Conservation (phyloP, 2,888 invertebrate species). For the Hypena proboscidalis region DNA sequence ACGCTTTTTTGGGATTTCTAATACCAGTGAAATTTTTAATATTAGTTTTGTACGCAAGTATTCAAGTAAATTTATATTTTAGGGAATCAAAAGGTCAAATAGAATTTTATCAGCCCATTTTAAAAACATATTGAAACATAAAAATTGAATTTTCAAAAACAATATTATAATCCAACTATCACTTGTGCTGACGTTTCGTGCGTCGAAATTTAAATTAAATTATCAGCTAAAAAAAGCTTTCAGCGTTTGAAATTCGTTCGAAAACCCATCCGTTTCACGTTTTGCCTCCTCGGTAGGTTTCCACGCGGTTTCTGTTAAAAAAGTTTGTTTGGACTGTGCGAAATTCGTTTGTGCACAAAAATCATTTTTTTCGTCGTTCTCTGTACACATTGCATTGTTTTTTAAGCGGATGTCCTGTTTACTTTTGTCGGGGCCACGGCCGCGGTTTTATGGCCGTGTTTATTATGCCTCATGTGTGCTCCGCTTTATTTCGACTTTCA, state of each 20-base stretch:
- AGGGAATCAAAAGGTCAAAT: slow-evolving; percentile 8
- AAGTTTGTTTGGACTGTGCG: slow-evolving; percentile 62
- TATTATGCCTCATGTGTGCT: slow-evolving; percentile 51
- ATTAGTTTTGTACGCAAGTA: too few relatives aligned
- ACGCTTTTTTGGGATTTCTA: too few relatives aligned
- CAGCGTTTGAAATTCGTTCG: slow-evolving; percentile 51
- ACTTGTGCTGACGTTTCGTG: slow-evolving; percentile 33
- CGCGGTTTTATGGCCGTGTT: slow-evolving; percentile 56
- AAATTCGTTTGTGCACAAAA: slow-evolving; percentile 68
- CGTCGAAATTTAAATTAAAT: slow-evolving; percentile 49
- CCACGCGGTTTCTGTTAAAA: slow-evolving; percentile 59
- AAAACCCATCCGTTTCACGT: slow-evolving; percentile 50
- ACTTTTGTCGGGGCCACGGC: slow-evolving; percentile 56
- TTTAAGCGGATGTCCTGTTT: slow-evolving; percentile 69
- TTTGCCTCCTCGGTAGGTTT: slow-evolving; percentile 43
- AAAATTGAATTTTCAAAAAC: slow-evolving; percentile 27
- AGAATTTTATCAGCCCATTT: too few relatives aligned
- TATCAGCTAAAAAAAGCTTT: slow-evolving; percentile 44
- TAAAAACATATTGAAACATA: too few relatives aligned
- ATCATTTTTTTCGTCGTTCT: slow-evolving; percentile 52
- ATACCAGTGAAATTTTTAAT: too few relatives aligned
- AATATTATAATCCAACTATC: slow-evolving; percentile 27
- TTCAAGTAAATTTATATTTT: too few relatives aligned
- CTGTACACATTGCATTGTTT: slow-evolving; percentile 64
- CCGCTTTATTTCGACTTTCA: slow-evolving; percentile 42